Evolutionary conservation across 1,140 invertebrate species (phyloP), one percentile per base, ranked within the genome.

Genomic region (Hycleus phaleratus): DNA sequence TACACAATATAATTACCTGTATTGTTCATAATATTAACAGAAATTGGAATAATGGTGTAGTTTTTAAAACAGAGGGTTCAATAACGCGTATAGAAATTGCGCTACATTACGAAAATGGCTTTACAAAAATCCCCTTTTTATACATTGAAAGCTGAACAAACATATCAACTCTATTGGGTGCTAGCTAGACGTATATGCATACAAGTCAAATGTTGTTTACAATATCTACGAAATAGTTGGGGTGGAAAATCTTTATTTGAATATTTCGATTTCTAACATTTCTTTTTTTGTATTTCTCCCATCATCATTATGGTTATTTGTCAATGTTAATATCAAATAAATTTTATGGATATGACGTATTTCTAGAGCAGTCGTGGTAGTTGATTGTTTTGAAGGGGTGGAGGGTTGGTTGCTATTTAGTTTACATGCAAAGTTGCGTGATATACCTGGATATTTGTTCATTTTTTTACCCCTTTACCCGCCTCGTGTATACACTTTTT

Each of bases 341-440:
- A 53, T 53, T 45, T 53, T 53, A 53, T 53, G 42, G 51, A 53
- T 11, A 45, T 53, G 51, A 53, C 51, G 51, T 42, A 53, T 53
- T 53, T 42, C 43, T 53, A 53, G 51, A 42, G 51, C 32, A 32
- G 7, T 5, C 4, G 7, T 7, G 32, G 7, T 5, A 4, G 32
- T 32, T 32, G 32, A 7, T 32, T 32, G 32, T 32, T 32, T 32
- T 32, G 32, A 32, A 7, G 32, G 51, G 51, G 51, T 46, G 42
- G 44, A n/a, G 40, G 45, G 45, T 40, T 52, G 39, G 25, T 52
- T 38, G 50, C 40, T 45, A 53, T 45, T 53, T 7, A 32, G 32
- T 32, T 7, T 32, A 32, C 51, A 53, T 53, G 51, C 51, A 25
- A 53, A 43, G 10, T 53, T 12, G 51, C 51, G 51, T 53, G 51